Conservation (phyloP, 2,113 vertebrate species). For the Puffinus mauretanicus region DNA sequence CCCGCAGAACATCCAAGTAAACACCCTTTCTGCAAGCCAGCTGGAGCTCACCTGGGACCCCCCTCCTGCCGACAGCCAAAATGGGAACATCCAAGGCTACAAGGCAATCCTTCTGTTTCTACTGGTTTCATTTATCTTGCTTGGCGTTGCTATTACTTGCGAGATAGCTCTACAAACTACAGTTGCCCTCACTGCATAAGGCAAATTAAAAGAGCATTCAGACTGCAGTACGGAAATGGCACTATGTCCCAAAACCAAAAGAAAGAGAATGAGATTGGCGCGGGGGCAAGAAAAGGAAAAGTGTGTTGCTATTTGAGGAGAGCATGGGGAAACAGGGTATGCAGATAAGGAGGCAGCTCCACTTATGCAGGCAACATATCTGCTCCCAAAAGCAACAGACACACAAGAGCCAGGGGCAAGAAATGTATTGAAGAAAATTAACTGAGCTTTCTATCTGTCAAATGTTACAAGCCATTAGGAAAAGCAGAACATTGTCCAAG, state of each 20-base stretch:
- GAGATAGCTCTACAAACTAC: not conserved
- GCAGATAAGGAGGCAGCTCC: not conserved
- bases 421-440: slow-evolving; percentile 9
- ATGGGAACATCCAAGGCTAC: slow-evolving; percentile 96
- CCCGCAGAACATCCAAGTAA: slow-evolving; percentile 86
- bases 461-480: slow-evolving; percentile 17
- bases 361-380: not conserved
- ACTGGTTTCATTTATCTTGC: not conserved
- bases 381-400: slow-evolving; percentile 3
- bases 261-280: not conserved
- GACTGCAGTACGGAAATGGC: not conserved
- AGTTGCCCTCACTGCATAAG: not conserved
- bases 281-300: not conserved
- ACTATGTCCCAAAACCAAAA: not conserved
- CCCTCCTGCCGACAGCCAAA: slow-evolving; percentile 89
- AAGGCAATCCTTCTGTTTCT: slow-evolving; percentile 77
- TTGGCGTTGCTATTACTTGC: not conserved
- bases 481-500: slow-evolving; percentile 10
- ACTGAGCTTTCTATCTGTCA: not conserved
- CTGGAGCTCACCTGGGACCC: slow-evolving; percentile 93
- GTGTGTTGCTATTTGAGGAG: not conserved
- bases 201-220: slow-evolving; percentile 8
- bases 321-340: not conserved
- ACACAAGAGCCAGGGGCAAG: not conserved
- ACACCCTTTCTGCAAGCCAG: slow-evolving; percentile 83